phyloP scores from a whole-genome alignment of 2,113 vertebrate genomes.

The Burhinus oedicnemus region DNA sequence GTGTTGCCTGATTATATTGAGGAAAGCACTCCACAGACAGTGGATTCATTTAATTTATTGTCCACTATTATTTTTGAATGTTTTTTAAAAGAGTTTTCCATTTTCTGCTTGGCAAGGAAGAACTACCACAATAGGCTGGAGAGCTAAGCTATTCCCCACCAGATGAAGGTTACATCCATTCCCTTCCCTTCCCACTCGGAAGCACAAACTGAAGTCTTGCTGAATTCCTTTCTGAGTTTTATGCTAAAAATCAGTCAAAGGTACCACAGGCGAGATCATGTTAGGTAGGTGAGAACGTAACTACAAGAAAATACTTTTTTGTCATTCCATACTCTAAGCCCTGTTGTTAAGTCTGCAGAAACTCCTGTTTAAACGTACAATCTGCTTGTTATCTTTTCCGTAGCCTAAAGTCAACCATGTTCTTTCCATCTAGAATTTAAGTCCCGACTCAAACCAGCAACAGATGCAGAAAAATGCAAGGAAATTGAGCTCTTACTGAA shows the following conservation, averaged over 20 bases:
- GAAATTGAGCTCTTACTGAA: background rate
- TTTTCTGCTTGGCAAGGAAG: background rate
- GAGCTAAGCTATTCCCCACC: background rate
- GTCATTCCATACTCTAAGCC: background rate
- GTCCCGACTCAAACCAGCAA: background rate
- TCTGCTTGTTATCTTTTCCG: background rate
- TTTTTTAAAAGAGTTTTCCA: background rate
- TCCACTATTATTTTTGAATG: background rate
- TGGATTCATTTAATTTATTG: background rate
- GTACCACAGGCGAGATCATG: background rate
- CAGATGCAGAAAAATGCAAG: background rate
- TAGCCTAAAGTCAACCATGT: background rate
- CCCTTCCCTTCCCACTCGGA: background rate
- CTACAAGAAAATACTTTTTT: background rate
- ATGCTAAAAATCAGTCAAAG: background rate
- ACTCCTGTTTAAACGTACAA: background rate
- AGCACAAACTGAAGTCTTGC: background rate
- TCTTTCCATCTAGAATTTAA: background rate
- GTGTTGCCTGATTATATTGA: accelerated
- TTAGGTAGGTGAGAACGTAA: background rate
- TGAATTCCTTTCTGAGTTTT: background rate
- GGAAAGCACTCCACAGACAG: background rate
- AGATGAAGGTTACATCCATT: background rate
- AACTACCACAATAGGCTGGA: background rate
- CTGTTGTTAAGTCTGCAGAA: background rate